Evolutionary conservation across 2,113 vertebrate genomes (phyloP), one percentile per base, ranked within the genome.

Genomic region (Helogale parvula): DNA sequence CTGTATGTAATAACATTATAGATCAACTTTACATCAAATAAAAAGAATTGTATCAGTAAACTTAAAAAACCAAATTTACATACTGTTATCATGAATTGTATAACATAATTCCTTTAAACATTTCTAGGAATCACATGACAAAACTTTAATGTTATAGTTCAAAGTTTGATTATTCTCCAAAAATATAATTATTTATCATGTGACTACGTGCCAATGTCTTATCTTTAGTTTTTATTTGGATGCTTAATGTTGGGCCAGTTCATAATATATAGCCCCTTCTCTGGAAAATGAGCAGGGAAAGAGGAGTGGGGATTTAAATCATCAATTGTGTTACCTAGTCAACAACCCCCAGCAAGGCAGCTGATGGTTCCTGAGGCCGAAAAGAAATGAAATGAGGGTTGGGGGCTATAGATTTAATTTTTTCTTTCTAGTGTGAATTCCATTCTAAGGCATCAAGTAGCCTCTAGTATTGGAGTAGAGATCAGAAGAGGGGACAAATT

Each of bases 1-100:
- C 15, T 84, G 23, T 60, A 45, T 88, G 2, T 29, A 69, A 63
- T 95, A 76, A 91, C 86, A 76, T 85, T 77, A 54, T 17, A 31
- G 87, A 91, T 77, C 23, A 66, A 68, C 79, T 97, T 90, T 65
- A 89, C n/a, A 7, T 84, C 41, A 96, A 93, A 84, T 97, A 72
- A 90, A 96, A 93, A 92, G 90, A 83, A 96, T 63, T 82, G 17
- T 23, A 4, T 92, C 41, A 86, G 19, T 85, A 95, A 94, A 80
- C 21, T 45, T 84, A 72, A 90, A 94, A 33, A 5, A 77, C 14
- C 38, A 84, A 85, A 47, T 90, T 72, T 63, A 68, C 4, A 60
- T 69, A 88, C 25, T 93, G 5, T 72, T 69, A 68, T 77, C 1
- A 13, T 90, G 93, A 71, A 7, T 84, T 96, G 80, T 52, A 74